Base-by-base conservation (phyloP, 2,797 vertebrate genomes). In the Ctenopoma multispine region DNA sequence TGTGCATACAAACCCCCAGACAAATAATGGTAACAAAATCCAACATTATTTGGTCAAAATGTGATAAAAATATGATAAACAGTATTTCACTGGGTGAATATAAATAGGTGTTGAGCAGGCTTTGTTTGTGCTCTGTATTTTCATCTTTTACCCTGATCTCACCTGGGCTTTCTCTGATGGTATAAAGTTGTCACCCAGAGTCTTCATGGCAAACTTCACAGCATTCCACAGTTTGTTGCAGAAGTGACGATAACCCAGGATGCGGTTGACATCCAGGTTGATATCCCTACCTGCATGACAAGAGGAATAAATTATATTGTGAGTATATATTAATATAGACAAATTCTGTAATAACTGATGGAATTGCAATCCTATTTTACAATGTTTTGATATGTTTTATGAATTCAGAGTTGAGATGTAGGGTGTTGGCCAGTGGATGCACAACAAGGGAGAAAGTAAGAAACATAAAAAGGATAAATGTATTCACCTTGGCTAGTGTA, bases 161-260 rank as follows among this genome's bases (percentile, higher is more conserved):
- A 97, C 96, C 95, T 95, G 84, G 38, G 95, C 92, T 56, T 92
- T 91, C 10, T 92, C 81, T 1, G 78, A 89, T 0, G 97, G 96
- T 24, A 92, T 85, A 36, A 96, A 98, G 47, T 74, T 79, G 38
- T 96, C 95, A 48, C 96, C 96, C 38, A 98, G 93, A 0, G 95
- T 93, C 59, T 91, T 95, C 84, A 97, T 95, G 71, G 95, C 94
- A 69, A 98, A 98, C 90, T 96, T 97, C 44, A 96, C 96, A 40
- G 96, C 96, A 0, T 98, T 98, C 97, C 97, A 98, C 75, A 98
- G 93, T 80, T 98, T 98, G 93, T 98, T 98, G 88, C 97, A 98
- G 91, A 98, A 98, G 87, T 96, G 93, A 20, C 97, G 95, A 82
- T 98, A 97, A 2, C 97, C 97, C 65, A 97, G 88, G 69, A 98